Conservation (phyloP, 1,140 invertebrate genomes). For the Coelopa frigida region DNA sequence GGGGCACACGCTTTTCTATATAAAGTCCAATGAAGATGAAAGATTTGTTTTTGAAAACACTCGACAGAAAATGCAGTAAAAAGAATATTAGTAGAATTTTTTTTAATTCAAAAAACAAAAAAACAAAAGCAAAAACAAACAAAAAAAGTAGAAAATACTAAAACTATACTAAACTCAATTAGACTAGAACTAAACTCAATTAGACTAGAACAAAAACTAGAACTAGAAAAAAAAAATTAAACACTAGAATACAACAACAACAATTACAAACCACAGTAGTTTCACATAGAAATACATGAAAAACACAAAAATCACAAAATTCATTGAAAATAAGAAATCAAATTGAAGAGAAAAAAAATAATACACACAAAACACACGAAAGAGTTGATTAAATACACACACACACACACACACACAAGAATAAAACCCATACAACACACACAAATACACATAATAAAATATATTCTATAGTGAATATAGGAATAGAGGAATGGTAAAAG, state of each 20-base stretch:
- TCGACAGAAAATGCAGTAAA: no score
- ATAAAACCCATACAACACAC: no score
- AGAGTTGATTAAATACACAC: slow-evolving; percentile 5
- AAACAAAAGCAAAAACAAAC: slow-evolving; percentile 12
- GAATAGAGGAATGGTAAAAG: no score
- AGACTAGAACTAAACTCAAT: neutral
- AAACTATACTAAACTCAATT: neutral
- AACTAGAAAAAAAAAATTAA: slow-evolving; percentile 6
- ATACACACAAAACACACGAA: slow-evolving; percentile 17
- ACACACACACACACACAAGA: neutral
- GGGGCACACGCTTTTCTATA: slow-evolving; percentile 37
- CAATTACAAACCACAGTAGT: slow-evolving; percentile 6
- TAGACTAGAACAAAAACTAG: slow-evolving; percentile 1
- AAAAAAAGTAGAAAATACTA: slow-evolving; percentile 1
- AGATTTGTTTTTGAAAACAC: neutral
- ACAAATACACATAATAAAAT: no score
- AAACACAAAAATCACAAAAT: slow-evolving; percentile 10
- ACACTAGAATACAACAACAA: slow-evolving; percentile 11
- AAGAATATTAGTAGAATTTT: no score
- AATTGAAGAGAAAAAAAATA: slow-evolving; percentile 16
- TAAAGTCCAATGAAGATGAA: slow-evolving; percentile 3
- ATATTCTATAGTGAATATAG: no score
- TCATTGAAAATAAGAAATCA: slow-evolving; percentile 16
- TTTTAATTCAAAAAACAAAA: no score
- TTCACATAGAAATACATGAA: no score